These are phyloP conservation scores for Manacus vitellinus DNA, from an alignment of 2,113 vertebrate species.

Conservation along the genomic window DNA sequence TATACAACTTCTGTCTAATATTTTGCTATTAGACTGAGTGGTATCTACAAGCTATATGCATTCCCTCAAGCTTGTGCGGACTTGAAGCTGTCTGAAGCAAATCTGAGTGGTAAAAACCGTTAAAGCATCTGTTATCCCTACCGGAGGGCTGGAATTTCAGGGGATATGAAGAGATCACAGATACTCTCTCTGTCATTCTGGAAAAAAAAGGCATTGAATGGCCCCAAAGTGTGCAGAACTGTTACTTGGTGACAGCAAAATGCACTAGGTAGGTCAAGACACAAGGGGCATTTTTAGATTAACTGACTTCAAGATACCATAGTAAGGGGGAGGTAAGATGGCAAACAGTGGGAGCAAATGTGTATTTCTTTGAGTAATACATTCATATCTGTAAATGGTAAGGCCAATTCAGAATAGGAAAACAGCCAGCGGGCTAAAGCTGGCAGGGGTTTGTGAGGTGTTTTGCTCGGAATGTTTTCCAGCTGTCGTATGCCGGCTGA, in stretches of 20 bases:
- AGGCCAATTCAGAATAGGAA: not conserved
- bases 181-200: not conserved
- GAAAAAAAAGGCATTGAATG: not conserved
- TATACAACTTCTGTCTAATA: not conserved
- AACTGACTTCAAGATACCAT: not conserved
- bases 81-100: not conserved
- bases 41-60: not conserved
- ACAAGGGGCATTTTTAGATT: not conserved
- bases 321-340: not conserved
- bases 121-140: not conserved
- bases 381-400: not conserved
- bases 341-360: not conserved
- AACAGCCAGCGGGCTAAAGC: not conserved
- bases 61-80: not conserved
- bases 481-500: not conserved
- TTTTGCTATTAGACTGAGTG: not conserved
- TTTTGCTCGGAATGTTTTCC: not conserved
- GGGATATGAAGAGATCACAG: not conserved
- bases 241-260: not conserved
- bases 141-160: not conserved
- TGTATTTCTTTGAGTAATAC: not conserved
- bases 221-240: not conserved
- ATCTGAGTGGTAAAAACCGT: not conserved
- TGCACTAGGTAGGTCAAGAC: not conserved
- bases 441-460: not conserved